Base-by-base conservation (phyloP, 2,888 invertebrate species). In the Sisyra terminalis region DNA sequence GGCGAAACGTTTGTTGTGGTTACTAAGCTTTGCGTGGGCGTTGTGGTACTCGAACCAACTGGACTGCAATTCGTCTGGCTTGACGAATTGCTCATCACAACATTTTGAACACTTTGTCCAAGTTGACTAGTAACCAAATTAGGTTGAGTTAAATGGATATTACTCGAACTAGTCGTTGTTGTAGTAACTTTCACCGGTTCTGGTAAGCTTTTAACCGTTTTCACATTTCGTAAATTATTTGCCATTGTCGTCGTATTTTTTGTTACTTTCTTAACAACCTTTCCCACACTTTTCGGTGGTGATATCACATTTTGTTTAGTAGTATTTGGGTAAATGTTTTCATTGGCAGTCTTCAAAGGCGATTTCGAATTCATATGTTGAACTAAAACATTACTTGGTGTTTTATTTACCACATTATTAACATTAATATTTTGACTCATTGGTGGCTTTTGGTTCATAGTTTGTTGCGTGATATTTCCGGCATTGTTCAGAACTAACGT, bases 241-340 rank as follows among this genome's bases (percentile, higher is more conserved):
- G 34, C 13, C n/a, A 15, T 15, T 34, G 14, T 14, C 11, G 17
- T 38, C 7, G 18, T 38, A 38, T 36, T 40, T 29, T 42, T 45
- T 11, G 24, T 39, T 14, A 31, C 51, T 49, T 61, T 60, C 45
- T 60, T 61, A n/a, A 57, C 52, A 9, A 58, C 55, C 45, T 60
- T 60, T 29, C 16, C 18, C 11, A 14, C 16, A 8, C 55, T 55
- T 48, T 61, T 63, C 3, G 61, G 61, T 14, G 61, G 58, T 29
- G 58, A 46, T 48, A 59, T 60, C 48, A 48, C 46, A 10, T 43
- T 45, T 44, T 48, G 47, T 38, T 38, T 38, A 3, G 32, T n/a
- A 5, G 32, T 9, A 5, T n/a, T 13, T 32, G 38, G 11, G 3
- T 15, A 38, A 8, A 14, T 17, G 15, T 17, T 38, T 14, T 16